Percentiles rank a stretch among this genome's conserved stretches.
phyloP scores from a whole-genome alignment of 37 sponge, comb jelly and placozoan species.

The Amphimedon queenslandica region DNA sequence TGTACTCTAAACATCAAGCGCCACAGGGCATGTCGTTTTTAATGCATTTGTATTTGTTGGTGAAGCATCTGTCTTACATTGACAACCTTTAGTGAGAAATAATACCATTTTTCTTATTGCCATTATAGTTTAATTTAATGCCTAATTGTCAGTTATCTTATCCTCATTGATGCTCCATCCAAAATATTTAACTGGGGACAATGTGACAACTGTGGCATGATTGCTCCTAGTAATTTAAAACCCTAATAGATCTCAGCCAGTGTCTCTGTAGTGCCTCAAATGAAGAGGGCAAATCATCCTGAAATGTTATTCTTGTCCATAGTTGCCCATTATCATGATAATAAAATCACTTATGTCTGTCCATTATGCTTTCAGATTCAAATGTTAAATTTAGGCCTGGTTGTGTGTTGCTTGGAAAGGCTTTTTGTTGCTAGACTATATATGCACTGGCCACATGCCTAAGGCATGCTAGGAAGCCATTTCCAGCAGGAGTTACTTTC shows the following conservation, averaged over 20 bases:
- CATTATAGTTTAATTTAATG: neutral
- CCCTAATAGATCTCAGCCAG: neutral
- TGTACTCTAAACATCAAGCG: neutral
- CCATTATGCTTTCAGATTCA: neutral
- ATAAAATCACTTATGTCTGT: neutral
- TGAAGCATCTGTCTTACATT: slow-evolving; percentile 1
- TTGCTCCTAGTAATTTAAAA: neutral
- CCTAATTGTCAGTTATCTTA: neutral
- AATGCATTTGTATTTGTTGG: neutral
- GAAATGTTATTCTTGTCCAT: slow-evolving; percentile 1
- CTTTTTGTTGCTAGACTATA: neutral
- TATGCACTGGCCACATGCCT: too few relatives aligned
- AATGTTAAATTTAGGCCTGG: too few relatives aligned
- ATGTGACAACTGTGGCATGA: neutral
- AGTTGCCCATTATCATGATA: neutral
- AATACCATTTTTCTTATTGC: neutral
- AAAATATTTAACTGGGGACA: neutral
- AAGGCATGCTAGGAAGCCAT: neutral
- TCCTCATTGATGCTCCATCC: neutral
- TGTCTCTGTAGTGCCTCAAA: neutral
- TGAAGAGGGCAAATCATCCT: slow-evolving; percentile 1
- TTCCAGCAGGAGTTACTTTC: neutral
- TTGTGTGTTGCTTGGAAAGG: neutral
- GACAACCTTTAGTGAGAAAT: neutral
- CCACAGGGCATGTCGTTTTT: neutral